These are phyloP conservation scores for Acipenser oxyrinchus DNA, from an alignment of 2,797 vertebrate species.

Conservation along the genomic window DNA sequence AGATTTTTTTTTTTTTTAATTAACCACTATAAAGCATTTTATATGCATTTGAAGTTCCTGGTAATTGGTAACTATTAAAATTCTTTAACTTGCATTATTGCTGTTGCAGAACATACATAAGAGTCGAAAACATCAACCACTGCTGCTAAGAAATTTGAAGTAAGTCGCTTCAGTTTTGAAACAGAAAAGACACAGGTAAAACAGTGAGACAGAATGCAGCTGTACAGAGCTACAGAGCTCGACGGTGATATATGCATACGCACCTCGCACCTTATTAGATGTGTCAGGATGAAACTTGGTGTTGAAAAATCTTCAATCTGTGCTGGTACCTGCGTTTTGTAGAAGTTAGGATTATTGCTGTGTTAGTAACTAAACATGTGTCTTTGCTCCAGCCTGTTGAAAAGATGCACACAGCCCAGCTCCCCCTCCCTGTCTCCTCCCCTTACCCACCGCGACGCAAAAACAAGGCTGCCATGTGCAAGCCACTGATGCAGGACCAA, in stretches of 20 bases:
- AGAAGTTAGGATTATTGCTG: no score
- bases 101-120: constrained; percentile 61
- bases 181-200: no score
- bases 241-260: no score
- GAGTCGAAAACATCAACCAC: constrained; percentile 53
- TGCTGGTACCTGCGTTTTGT: no score
- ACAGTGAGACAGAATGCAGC: no score
- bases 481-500: constrained; percentile 66
- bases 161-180: constrained; percentile 2
- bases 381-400: constrained; percentile 45
- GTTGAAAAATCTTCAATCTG: no score
- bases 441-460: constrained; percentile 56
- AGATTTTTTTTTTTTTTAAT: no score
- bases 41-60: constrained; percentile 14
- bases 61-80: constrained; percentile 27
- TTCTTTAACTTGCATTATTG: constrained; percentile 27
- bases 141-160: constrained; percentile 55
- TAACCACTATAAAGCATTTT: constrained; percentile 12
- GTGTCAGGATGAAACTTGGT: no score
- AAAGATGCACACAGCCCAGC: constrained; percentile 44
- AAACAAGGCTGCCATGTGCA: constrained; percentile 74
- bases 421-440: constrained; percentile 19
- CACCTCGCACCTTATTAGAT: no score
- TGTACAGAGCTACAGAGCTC: no score
- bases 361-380: background rate